Percentiles rank a stretch among this genome's conserved stretches.
Conservation (phyloP, 2,888 invertebrate genomes). For the Caenorhabditis macrosperma region DNA sequence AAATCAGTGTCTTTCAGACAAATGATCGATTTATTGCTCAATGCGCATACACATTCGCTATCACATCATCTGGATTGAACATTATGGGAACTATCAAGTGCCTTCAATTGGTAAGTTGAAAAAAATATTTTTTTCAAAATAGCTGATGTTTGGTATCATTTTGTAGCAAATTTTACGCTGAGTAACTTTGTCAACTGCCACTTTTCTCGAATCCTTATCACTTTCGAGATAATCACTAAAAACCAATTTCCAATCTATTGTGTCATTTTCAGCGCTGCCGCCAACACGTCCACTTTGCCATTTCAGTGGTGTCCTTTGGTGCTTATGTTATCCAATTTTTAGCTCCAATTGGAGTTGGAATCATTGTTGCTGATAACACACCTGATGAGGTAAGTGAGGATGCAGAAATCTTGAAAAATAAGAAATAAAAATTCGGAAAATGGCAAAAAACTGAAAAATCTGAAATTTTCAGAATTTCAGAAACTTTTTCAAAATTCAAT, state of each 20-base stretch:
- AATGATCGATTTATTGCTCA: conserved; percentile 52
- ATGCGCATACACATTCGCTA: conserved; percentile 64
- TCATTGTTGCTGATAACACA: conserved; percentile 49
- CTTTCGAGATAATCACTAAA: background rate
- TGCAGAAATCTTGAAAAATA: no score
- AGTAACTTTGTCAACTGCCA: background rate
- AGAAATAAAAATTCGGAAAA: background rate
- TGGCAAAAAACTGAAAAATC: no score
- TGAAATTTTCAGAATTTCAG: no score
- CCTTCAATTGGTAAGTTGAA: conserved; percentile 60
- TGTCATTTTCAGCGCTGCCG: conserved; percentile 37
- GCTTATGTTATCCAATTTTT: conserved; percentile 56
- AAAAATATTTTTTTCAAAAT: conserved; percentile 29
- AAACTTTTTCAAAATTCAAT: no score
- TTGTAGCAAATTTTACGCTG: conserved; percentile 4
- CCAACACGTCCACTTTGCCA: conserved; percentile 60
- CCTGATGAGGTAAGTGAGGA: conserved; percentile 47
- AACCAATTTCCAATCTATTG: background rate
- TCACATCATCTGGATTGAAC: conserved; percentile 63
- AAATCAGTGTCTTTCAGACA: conserved; percentile 10
- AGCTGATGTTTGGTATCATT: background rate
- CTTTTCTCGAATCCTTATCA: background rate
- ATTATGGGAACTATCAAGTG: conserved; percentile 67
- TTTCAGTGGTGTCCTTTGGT: conserved; percentile 43
- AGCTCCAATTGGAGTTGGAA: conserved; percentile 58